Conservation (phyloP, 1,140 invertebrate species). For the Drosophila melanica region DNA sequence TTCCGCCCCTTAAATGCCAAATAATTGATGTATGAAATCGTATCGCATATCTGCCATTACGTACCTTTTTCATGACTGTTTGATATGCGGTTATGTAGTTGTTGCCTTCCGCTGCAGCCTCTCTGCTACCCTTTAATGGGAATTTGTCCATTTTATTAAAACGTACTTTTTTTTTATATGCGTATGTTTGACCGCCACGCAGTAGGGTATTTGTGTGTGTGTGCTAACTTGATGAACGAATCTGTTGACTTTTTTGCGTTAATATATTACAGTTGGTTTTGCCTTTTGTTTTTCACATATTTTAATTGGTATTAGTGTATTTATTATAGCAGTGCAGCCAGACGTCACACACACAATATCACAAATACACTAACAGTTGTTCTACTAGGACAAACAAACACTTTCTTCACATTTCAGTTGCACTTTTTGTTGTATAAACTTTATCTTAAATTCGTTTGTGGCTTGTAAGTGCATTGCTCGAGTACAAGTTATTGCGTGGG, state of each 20-base stretch:
- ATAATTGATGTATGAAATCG: conserved; percentile 15
- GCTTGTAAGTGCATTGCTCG: neutral
- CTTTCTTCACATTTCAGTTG: conserved; percentile 48
- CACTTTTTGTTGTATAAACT: conserved; percentile 11
- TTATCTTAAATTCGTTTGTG: neutral
- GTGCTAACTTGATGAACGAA: neutral
- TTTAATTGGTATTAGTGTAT: conserved; percentile 49
- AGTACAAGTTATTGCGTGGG: neutral
- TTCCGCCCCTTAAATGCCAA: conserved; percentile 59
- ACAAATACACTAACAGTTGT: conserved; percentile 52
- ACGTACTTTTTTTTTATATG: conserved; percentile 28
- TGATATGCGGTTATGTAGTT: conserved; percentile 85
- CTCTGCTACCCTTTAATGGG: conserved; percentile 84
- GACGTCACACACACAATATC: conserved; percentile 63
- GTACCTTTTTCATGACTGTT: conserved; percentile 85
- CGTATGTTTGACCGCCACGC: conserved; percentile 3
- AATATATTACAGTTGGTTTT: conserved; percentile 48
- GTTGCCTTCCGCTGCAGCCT: conserved; percentile 81
- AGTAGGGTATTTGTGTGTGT: conserved; percentile 5
- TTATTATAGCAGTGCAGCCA: conserved; percentile 55
- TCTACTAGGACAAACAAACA: conserved; percentile 44
- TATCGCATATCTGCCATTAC: neutral
- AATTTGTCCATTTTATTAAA: conserved; percentile 84
- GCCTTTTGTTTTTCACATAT: conserved; percentile 39
- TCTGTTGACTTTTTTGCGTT: conserved; percentile 53